Evolutionary conservation across 1,140 invertebrate genomes (phyloP).

Genomic region (Centruroides sculpturatus): DNA sequence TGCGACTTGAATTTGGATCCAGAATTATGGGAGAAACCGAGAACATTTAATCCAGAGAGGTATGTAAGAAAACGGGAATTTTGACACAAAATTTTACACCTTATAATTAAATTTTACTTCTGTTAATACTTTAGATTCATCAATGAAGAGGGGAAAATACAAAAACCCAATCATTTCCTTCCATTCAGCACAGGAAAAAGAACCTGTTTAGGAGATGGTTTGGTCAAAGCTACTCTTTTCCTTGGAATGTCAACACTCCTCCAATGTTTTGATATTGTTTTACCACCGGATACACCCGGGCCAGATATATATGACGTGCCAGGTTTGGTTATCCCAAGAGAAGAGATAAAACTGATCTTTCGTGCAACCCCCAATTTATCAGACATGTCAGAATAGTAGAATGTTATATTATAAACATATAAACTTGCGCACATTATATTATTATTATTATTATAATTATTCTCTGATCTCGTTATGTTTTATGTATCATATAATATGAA

Average conservation of each 20-base stretch:
- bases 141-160: constrained; percentile 30
- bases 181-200: constrained; percentile 72
- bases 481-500: no score
- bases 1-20: constrained; percentile 63
- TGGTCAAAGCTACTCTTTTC: constrained; percentile 60
- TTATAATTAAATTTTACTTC: no score
- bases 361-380: not conserved
- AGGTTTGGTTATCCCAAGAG: constrained; percentile 5
- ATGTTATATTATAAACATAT: no score
- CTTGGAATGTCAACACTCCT: constrained; percentile 53
- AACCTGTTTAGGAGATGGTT: constrained; percentile 72
- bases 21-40: constrained; percentile 54
- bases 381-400: no score
- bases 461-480: no score
- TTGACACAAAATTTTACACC: no score
- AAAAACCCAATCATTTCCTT: constrained; percentile 47
- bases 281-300: constrained; percentile 22
- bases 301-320: constrained; percentile 12
- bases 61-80: not conserved
- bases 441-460: no score
- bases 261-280: constrained; percentile 52
- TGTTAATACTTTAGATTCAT: constrained; percentile 18
- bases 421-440: no score
- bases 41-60: constrained; percentile 45
- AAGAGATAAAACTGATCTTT: constrained; percentile 9